These are phyloP conservation scores for Bimastos eiseni DNA, from an alignment of 2,888 invertebrate genomes.

Conservation along the genomic window DNA sequence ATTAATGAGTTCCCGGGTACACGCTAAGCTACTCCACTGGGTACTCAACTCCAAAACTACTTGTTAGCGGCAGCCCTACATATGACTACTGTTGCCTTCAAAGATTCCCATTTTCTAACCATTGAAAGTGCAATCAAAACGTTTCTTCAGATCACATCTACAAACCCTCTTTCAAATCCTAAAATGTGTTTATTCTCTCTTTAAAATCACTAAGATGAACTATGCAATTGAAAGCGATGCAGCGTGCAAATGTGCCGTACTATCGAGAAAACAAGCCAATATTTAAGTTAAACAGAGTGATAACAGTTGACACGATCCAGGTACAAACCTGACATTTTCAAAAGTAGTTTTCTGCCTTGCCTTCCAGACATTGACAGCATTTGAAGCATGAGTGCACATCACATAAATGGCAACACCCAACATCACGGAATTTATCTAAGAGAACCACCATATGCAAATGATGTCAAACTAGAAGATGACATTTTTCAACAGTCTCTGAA, in stretches of 20 bases:
- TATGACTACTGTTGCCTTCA: not conserved
- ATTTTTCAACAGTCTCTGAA: not conserved
- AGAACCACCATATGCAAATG: not conserved
- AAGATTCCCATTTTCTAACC: not conserved
- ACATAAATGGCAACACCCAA: slow-evolving; percentile 82
- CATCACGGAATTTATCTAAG: slow-evolving; percentile 80
- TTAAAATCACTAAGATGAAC: not conserved
- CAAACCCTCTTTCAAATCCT: not conserved
- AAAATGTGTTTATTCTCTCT: not conserved
- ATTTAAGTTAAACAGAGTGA: not conserved
- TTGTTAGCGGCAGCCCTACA: no score
- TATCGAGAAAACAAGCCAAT: no score
- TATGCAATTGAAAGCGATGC: not conserved
- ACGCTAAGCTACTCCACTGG: no score
- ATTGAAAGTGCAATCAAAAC: not conserved
- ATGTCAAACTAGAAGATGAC: not conserved
- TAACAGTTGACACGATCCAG: no score
- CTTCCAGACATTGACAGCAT: slow-evolving; percentile 75
- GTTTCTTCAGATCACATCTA: not conserved
- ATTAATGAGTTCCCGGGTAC: no score
- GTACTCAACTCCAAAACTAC: no score
- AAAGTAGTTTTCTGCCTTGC: slow-evolving; percentile 86
- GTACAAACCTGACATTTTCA: slow-evolving; percentile 62
- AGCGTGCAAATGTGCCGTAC: no score
- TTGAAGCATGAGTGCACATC: slow-evolving; percentile 84